Evolutionary conservation across 2,113 vertebrate genomes (phyloP), one percentile per base, ranked within the genome.

Genomic region (Hippocampus guttulatus): DNA sequence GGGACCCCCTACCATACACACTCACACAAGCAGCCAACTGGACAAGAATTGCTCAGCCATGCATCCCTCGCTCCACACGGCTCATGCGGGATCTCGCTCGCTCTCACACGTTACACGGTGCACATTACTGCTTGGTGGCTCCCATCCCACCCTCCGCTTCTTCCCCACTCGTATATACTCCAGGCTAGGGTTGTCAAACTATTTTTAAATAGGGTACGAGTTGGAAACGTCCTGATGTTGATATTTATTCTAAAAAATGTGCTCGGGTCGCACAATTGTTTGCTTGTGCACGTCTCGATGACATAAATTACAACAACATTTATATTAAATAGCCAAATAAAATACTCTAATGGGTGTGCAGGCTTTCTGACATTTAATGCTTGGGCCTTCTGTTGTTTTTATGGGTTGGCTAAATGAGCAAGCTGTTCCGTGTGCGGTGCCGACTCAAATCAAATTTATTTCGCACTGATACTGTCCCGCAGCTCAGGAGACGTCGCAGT

Each of bases 21-120:
- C 85, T 81, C 87, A 82, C 82, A 88, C 84, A 81, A 75, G 75
- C 87, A 91, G 86, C 82, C 90, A 87, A 89, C 85, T 89, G 89
- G 79, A 90, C 84, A 87, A 78, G 79, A 88, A 92, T 88, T 88
- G 87, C 85, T 87, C 88, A 90, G 84, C 89, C 91, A 91, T 89
- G 86, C 87, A 87, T 84, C 64, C 58, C 5, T 10, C 52, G n/a
- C 82, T 83, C 85, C 84, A 86, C 86, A 84, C 75, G 69, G 81
- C 75, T 82, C 84, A 82, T 65, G 75, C 84, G 77, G 74, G 70
- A 82, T 77, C 81, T 76, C 71, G 23, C 70, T 16, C 82, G 10
- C 73, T 45, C 70, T 21, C 67, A 58, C 52, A n/a, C 52, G 21
- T 12, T 63, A 30, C 33, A 63, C 18, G 33, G 33, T 16, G 33